These are phyloP conservation scores for Mus pahari DNA, from an alignment of 2,113 vertebrate genomes.

Conservation along the genomic window DNA sequence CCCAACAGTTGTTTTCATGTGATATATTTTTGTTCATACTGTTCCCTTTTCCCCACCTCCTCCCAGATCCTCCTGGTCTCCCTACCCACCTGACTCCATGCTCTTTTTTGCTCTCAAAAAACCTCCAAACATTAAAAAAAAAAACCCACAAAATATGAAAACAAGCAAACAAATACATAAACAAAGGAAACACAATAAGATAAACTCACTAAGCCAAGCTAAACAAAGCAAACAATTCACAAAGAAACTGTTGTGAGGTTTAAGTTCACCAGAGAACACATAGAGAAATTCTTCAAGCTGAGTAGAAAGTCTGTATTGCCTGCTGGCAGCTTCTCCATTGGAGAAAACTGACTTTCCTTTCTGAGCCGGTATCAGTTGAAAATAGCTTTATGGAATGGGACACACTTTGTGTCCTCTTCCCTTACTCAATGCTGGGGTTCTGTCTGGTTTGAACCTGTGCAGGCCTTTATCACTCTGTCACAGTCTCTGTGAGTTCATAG, in stretches of 20 bases:
- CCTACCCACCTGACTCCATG: neutral
- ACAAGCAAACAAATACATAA: neutral
- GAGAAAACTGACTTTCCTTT: neutral
- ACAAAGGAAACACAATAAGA: neutral
- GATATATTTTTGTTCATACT: neutral
- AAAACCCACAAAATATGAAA: neutral
- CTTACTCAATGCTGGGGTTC: neutral
- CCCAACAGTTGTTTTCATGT: neutral
- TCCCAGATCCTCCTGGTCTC: neutral
- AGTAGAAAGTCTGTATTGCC: neutral
- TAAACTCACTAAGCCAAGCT: neutral
- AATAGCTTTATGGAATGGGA: neutral
- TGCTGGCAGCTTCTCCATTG: neutral
- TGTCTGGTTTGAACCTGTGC: neutral
- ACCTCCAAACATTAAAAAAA: neutral
- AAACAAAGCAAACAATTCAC: neutral
- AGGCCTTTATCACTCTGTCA: neutral
- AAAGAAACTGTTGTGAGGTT: neutral
- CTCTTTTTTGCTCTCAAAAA: neutral
- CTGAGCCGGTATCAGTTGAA: neutral
- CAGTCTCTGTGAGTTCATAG: neutral
- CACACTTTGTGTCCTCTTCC: neutral
- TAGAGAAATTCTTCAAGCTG: neutral
- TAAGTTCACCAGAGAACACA: neutral
- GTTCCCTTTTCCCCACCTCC: neutral